Base-by-base conservation (phyloP, 2,888 invertebrate species). In the Heliconius ismenius region DNA sequence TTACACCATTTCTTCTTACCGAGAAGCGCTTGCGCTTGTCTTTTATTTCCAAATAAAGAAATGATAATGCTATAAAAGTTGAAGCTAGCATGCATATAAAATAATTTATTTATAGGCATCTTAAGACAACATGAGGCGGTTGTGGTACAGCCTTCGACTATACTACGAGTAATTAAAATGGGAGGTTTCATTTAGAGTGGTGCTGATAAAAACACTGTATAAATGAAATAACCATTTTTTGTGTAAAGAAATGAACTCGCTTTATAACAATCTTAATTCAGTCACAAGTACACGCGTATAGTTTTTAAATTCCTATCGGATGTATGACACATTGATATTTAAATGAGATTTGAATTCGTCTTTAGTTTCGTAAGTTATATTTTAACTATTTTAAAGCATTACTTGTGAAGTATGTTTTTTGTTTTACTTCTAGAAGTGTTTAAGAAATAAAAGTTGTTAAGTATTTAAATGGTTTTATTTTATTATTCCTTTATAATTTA, bases 361-460 rank as follows among this genome's bases (percentile, higher is more conserved):
- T 65, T 39, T 75, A 80, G 77, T 73, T 73, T 72, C 79, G 78
- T 81, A 79, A 80, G 82, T 88, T 81, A 88, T 89, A 90, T 89
- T 87, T 91, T 91, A 88, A 86, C 80, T 82, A 78, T 75, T 79
- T 75, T 73, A 36, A 82, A 85, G 83, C 87, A 84, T 91, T 92
- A 89, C 92, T 92, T 92, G 82, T 86, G 83, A 92, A 92, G 91
- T 91, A 89, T 90, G 87, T 85, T 86, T 91, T 49, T 89, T 90
- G 91, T 91, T 91, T 90, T 90, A 87, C 39, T 89, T 87, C 84
- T 90, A 88, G 86, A 90, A 83, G 88, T 88, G 89, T 90, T 83
- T 91, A 91, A 91, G 91, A 84, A 91, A 88, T 90, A 91, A 89
- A 91, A 36, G 58, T 86, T 90, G 85, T 89, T 88, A 87, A 88